Base-by-base conservation (phyloP, 2,113 vertebrate genomes). In the Albula glossodonta region DNA sequence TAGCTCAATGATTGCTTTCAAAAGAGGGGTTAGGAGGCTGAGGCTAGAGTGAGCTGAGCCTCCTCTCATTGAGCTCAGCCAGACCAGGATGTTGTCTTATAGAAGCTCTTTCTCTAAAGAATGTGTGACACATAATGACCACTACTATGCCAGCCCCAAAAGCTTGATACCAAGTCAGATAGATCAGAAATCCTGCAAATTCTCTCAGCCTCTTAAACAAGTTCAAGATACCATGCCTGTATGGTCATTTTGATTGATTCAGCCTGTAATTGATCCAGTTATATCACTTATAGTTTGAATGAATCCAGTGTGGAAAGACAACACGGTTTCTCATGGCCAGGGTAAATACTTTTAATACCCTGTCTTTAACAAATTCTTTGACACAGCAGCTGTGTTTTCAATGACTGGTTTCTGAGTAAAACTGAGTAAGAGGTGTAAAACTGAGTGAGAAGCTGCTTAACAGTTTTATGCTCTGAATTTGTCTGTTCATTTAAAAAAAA, bases 1-100 rank as follows among this genome's bases (percentile, higher is more conserved):
- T 56, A 49, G 85, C 82, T 4, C 17, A 19, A 11, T 86, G 84
- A n/a, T 90, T 5, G 17, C 50, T 78, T 51, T 52, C 52, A 70
- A 80, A 78, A 51, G 50, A 52, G 56, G 57, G 50, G 57, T 31
- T 78, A 66, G 74, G 17, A 52, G 60, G n/a, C 7, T 74, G 15
- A 0, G 49, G 83, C 53, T 86, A 12, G 80, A 83, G 60, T 60
- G 50, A 77, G 1, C 50, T 87, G 17, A 84, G 84, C 60, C 57
- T 15, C 80, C 0, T 0, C 1, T 56, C 13, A 0, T 51, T 77
- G 25, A 78, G 5, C 83, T 7, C 4, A 10, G 66, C 5, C 0
- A 0, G 12, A 49, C 19, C 79, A 89, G 81, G 51, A 17, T 81
- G 56, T 3, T 22, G 70, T 19, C 78, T 74, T 63, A 2, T 8